Percentiles rank a stretch among this genome's conserved stretches.
Conservation (phyloP, 2,113 vertebrate genomes). For the Cololabis saira region DNA sequence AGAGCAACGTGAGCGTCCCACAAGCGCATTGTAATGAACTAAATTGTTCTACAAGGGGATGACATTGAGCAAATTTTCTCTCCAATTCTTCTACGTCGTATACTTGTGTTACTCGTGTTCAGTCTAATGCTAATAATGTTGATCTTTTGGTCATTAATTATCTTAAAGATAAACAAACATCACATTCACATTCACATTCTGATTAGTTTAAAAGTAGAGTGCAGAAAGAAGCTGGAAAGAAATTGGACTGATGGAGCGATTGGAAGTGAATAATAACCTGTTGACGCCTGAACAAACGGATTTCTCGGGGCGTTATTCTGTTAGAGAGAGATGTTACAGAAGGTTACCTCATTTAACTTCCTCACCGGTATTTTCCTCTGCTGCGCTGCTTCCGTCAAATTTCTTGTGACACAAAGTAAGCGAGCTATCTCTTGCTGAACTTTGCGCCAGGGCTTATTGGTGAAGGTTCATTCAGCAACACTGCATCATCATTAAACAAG, state of each 20-base stretch:
- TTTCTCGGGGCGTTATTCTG: no score
- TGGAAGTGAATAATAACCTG: neutral
- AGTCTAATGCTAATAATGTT: constrained; percentile 24
- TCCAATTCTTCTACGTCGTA: constrained; percentile 14
- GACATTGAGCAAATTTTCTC: constrained; percentile 56
- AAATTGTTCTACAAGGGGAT: constrained; percentile 53
- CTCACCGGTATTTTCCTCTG: no score
- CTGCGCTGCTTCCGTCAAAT: no score
- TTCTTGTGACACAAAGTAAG: no score
- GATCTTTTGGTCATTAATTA: constrained; percentile 2
- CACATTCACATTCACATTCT: neutral
- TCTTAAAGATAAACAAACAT: neutral
- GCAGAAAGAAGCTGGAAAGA: neutral
- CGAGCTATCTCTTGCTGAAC: no score
- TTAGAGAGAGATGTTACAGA: no score
- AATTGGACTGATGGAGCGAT: neutral
- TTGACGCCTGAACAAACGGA: no score
- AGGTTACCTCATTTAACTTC: no score
- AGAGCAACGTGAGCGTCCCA: constrained; percentile 49
- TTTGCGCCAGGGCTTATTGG: no score
- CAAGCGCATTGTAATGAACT: constrained; percentile 57
- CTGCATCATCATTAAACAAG: no score
- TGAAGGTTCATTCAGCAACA: no score
- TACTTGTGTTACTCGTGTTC: constrained; percentile 43
- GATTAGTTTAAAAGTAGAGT: neutral